Conservation (phyloP, 2,113 vertebrate species). For the Bos indicus region DNA sequence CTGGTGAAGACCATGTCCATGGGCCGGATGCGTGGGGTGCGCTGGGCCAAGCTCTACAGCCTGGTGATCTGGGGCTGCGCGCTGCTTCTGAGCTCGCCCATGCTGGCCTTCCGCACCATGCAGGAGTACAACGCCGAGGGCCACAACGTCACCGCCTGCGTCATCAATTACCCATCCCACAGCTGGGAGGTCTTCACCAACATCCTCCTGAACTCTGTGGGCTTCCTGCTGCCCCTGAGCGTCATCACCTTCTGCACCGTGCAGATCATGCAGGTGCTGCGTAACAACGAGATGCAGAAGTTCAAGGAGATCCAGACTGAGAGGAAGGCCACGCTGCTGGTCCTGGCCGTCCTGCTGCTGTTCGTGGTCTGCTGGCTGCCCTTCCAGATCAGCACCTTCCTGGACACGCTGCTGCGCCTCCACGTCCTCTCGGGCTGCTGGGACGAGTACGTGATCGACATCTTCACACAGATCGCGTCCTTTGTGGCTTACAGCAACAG, state of each 20-base stretch:
- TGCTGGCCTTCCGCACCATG: conserved; percentile 79
- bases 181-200: conserved; percentile 78
- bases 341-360: conserved; percentile 86
- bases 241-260: conserved; percentile 87
- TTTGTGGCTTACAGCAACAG: conserved; percentile 93
- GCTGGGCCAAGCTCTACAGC: conserved; percentile 89
- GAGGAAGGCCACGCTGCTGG: conserved; percentile 82
- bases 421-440: conserved; percentile 71
- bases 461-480: conserved; percentile 84
- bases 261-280: conserved; percentile 85
- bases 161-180: conserved; percentile 78
- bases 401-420: conserved; percentile 81
- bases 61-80: conserved; percentile 88
- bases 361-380: conserved; percentile 92
- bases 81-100: conserved; percentile 83
- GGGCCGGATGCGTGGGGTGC: conserved; percentile 85
- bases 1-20: conserved; percentile 92
- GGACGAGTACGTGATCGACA: conserved; percentile 52
- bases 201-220: conserved; percentile 81
- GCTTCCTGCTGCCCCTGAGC: conserved; percentile 88
- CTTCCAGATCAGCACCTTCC: conserved; percentile 82
- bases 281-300: conserved; percentile 75
- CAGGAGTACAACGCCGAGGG: neutral
- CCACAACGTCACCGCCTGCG: conserved; percentile 80
- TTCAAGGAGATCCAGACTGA: conserved; percentile 81